Evolutionary conservation across 2,113 vertebrate species (phyloP), one percentile per base, ranked within the genome.

Genomic region (Neodontobutis hainanensis): DNA sequence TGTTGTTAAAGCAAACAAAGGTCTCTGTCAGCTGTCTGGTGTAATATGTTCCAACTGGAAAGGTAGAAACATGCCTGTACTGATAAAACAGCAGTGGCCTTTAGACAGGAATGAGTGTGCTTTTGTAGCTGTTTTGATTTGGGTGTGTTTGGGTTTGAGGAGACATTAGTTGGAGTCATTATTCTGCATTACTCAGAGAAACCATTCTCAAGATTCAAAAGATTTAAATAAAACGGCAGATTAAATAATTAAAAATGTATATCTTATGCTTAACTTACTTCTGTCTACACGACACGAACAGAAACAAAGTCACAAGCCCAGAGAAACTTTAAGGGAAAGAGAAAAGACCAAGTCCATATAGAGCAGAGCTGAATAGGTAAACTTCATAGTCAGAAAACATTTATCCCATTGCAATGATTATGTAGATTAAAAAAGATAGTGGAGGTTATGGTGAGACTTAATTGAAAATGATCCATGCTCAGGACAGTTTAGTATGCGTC

Each of bases 11-110:
- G 8, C 3, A 43, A 76, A 82, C 69, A 69, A 53, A 75, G 74
- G 52, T 51, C 61, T 48, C 62, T 77, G 62, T 84, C 73, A 77
- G 32, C 49, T 55, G 61, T 15, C 47, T 53, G 35, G 8, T 51
- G 53, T 61, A 43, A 46, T 50, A 79, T 80, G 80, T 80, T 70
- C 75, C 74, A 34, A 64, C n/a, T 6, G 44, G 34, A 62, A 58
- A 59, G 64, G 65, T 59, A 38, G 60, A 72, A 81, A 80, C 60
- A 68, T 67, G 72, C 43, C 50, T 52, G 1, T 40, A 57, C 57
- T 53, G 43, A 59, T 27, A 12, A 35, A 5, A 66, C 32, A 58
- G 19, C 53, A 82, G 38, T 51, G 0, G 11, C 53, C 46, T 86
- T 86, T 68, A 53, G 44, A 47, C 57, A 43, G 8, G 34, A 11